phyloP scores from a whole-genome alignment of 2,797 vertebrate species.

The Atherinosoma microstoma region DNA sequence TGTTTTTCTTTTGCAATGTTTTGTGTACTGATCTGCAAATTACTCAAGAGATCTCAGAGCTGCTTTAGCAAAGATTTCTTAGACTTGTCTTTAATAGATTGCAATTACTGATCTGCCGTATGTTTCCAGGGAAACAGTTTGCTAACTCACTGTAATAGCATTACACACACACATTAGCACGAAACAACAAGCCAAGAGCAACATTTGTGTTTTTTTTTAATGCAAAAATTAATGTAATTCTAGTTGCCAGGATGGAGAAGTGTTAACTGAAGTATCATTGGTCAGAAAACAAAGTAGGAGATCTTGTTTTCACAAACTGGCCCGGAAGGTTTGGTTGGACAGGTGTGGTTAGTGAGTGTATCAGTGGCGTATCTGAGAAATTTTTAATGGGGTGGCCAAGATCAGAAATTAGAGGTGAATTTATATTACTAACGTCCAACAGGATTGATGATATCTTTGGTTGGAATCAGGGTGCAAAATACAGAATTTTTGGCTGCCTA shows the following conservation, averaged over 20 bases:
- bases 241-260: background rate
- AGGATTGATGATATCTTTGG: too few relatives aligned
- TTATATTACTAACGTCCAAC: too few relatives aligned
- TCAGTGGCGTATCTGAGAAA: too few relatives aligned
- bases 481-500: too few relatives aligned
- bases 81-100: background rate
- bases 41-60: background rate
- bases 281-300: background rate
- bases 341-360: background rate
- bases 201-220: background rate
- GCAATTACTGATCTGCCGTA: background rate
- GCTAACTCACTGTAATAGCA: background rate
- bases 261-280: background rate
- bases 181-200: background rate
- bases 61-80: background rate
- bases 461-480: too few relatives aligned
- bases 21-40: background rate
- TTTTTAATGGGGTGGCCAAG: too few relatives aligned
- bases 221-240: background rate
- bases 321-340: too few relatives aligned
- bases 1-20: background rate
- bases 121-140: background rate
- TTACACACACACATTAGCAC: slow-evolving; percentile 1
- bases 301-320: background rate
- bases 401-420: too few relatives aligned